These are phyloP conservation scores for Eurystomus gularis DNA, from an alignment of 2,113 vertebrate species.

Conservation along the genomic window DNA sequence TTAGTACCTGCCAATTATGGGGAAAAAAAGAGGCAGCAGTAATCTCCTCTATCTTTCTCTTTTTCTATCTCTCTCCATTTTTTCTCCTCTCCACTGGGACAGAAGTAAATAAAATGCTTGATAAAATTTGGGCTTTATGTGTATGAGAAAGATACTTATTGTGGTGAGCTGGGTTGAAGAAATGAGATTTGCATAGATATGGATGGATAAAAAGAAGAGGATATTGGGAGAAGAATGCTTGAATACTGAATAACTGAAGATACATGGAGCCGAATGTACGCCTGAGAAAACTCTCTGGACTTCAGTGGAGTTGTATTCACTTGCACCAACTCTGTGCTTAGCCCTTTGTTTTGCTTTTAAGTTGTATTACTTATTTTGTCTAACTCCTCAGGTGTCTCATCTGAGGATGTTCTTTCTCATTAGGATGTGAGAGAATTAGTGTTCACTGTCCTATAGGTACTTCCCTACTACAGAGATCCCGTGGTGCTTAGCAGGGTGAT, in stretches of 20 bases:
- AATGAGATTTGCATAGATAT: conserved; percentile 66
- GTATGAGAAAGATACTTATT: conserved; percentile 40
- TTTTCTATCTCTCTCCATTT: not conserved
- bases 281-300: not conserved
- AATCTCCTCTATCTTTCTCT: not conserved
- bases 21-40: not conserved
- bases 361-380: not conserved
- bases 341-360: not conserved
- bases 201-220: conserved; percentile 52
- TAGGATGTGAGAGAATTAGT: not conserved
- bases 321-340: not conserved
- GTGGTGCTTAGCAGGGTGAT: not conserved
- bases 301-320: not conserved
- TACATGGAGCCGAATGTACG: not conserved
- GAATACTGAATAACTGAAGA: conserved; percentile 49
- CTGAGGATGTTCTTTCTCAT: not conserved
- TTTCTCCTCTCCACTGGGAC: not conserved
- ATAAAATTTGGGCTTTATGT: conserved; percentile 64
- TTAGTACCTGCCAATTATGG: conserved; percentile 34
- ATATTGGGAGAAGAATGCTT: conserved; percentile 29
- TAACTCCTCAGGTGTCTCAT: not conserved
- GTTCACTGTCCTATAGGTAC: not conserved
- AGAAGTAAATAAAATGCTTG: conserved; percentile 69
- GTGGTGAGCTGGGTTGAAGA: conserved; percentile 55
- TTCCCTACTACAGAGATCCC: not conserved